A percentile compares a stretch with the other conserved stretches of the same genome.
Conservation (phyloP, 2,113 vertebrate species). For the Pseudonaja textilis region DNA sequence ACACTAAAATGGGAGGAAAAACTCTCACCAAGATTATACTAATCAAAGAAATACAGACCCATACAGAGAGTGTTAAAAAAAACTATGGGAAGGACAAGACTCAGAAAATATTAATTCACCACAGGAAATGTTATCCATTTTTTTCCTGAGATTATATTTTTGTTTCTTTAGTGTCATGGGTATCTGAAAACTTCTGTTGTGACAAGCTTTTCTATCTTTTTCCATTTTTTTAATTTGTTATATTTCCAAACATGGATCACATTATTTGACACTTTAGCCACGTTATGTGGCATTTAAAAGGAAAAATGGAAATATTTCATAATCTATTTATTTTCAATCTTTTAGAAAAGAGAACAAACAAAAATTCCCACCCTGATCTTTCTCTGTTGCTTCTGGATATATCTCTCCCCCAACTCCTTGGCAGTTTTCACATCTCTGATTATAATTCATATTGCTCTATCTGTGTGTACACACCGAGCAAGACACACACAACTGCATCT, state of each 20-base stretch:
- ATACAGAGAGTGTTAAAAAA: background rate
- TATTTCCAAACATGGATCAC: background rate
- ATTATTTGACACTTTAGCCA: background rate
- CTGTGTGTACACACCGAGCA: background rate
- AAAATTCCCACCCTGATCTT: background rate
- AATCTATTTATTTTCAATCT: background rate
- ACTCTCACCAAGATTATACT: background rate
- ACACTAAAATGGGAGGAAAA: background rate
- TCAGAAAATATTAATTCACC: background rate
- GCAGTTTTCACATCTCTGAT: background rate
- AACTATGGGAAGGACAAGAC: background rate
- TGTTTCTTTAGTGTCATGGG: background rate
- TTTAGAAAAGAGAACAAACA: background rate
- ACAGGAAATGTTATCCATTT: background rate
- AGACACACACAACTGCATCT: background rate
- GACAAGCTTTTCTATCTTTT: background rate
- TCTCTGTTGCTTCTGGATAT: background rate
- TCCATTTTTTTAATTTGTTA: background rate
- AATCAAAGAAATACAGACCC: background rate
- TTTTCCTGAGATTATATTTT: background rate
- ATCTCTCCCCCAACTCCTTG: fast-evolving
- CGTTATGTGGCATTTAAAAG: background rate
- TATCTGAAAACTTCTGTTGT: background rate
- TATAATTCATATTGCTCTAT: background rate
- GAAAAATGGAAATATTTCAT: background rate